phyloP scores from a whole-genome alignment of 37 sponge, comb jelly and placozoan genomes.

The Chondrosia reniformis region DNA sequence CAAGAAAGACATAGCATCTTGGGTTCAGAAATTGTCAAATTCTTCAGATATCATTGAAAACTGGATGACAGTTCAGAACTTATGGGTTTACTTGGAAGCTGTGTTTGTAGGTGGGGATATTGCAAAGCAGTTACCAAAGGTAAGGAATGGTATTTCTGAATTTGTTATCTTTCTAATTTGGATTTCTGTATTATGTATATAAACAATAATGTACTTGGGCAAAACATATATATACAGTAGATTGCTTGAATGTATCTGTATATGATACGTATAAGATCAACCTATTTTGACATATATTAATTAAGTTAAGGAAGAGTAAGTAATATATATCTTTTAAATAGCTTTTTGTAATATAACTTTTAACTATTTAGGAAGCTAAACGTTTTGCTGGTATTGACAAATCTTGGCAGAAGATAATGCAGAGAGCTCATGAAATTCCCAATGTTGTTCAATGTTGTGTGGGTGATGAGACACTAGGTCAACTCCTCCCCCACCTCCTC shows the following conservation, averaged over 20 bases:
- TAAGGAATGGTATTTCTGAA: slow-evolving; percentile 11
- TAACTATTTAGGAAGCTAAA: slow-evolving; percentile 73
- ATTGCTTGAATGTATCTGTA: not conserved
- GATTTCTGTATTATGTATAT: too few relatives aligned
- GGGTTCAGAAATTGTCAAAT: slow-evolving; percentile 95
- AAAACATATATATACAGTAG: too few relatives aligned
- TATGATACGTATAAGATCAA: too few relatives aligned
- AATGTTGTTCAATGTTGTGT: slow-evolving; percentile 97
- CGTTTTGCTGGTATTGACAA: slow-evolving; percentile 90
- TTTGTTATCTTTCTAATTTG: too few relatives aligned
- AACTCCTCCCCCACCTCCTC: slow-evolving; percentile 92
- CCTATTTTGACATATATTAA: too few relatives aligned
- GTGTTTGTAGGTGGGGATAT: slow-evolving; percentile 99
- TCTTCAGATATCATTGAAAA: slow-evolving; percentile 97
- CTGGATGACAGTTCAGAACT: slow-evolving; percentile 96
- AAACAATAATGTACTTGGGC: too few relatives aligned
- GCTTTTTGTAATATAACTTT: too few relatives aligned
- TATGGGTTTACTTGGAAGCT: slow-evolving; percentile 98
- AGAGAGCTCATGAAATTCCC: slow-evolving; percentile 85
- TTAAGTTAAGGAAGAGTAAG: too few relatives aligned
- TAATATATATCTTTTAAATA: too few relatives aligned
- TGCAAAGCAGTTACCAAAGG: slow-evolving; percentile 98
- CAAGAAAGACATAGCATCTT: slow-evolving; percentile 86
- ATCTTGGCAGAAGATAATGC: slow-evolving; percentile 98
- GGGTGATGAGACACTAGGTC: slow-evolving; percentile 95